A percentile compares a stretch with the other conserved stretches of the same genome.
Evolutionary conservation across 2,888 invertebrate species (phyloP).

Genomic region (Leucophora obtusa): DNA sequence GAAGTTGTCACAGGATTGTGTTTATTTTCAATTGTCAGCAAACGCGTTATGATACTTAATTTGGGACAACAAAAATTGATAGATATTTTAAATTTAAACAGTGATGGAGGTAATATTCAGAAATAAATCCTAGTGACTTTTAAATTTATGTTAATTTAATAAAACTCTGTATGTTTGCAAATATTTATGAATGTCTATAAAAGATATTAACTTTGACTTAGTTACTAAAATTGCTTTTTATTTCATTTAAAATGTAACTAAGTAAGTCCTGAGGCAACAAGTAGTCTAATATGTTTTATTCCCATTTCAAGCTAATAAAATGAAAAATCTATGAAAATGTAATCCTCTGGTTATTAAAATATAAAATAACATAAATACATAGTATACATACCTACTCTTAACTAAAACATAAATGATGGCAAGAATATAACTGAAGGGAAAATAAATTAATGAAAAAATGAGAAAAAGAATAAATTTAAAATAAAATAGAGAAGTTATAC

Average conservation of each 20-base stretch:
- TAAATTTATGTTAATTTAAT: constrained; percentile 2
- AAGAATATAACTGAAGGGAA: background rate
- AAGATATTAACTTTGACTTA: background rate
- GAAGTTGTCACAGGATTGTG: too few species aligned
- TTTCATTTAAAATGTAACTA: constrained; percentile 7
- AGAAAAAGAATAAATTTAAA: too few species aligned
- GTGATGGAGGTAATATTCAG: too few species aligned
- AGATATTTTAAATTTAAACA: too few species aligned
- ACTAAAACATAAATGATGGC: background rate
- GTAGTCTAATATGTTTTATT: background rate
- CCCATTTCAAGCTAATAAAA: background rate
- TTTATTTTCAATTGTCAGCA: too few species aligned
- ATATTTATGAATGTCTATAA: background rate
- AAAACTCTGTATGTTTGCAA: background rate
- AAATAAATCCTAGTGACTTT: background rate
- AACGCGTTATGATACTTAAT: too few species aligned
- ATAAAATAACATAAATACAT: too few species aligned
- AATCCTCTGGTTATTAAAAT: constrained; percentile 25
- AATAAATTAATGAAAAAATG: background rate
- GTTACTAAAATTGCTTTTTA: background rate
- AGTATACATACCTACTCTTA: background rate
- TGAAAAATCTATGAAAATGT: background rate
- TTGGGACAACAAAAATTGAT: too few species aligned
- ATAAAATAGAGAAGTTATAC: too few species aligned
- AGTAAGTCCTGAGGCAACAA: constrained; percentile 7